Percentiles rank a stretch among this genome's conserved stretches.
These are phyloP conservation scores for Armadillidium nasatum DNA, from an alignment of 1,140 invertebrate species.

Conservation along the genomic window DNA sequence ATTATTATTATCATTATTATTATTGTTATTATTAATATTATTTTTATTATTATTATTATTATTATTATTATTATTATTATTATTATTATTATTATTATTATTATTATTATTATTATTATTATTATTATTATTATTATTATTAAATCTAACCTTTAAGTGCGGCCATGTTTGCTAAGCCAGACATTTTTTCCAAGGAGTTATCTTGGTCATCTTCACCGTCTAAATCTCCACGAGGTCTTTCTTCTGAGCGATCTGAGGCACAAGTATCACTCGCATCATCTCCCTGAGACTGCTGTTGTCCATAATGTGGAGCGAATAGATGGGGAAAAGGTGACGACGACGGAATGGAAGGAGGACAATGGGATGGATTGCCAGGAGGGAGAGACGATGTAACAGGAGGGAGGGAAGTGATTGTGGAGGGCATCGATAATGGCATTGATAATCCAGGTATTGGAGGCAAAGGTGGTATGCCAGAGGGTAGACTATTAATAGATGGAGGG, in stretches of 20 bases:
- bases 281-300: constrained; percentile 31
- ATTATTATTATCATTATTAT: too few relatives aligned
- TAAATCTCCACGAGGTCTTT: constrained; percentile 33
- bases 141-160: constrained; percentile 40
- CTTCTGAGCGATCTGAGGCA: constrained; percentile 42
- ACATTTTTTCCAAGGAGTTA: constrained; percentile 42
- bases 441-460: constrained; percentile 33
- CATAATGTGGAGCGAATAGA: not conserved
- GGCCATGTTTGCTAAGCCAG: constrained; percentile 44
- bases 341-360: constrained; percentile 30
- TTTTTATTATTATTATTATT: too few relatives aligned
- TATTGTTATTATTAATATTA: too few relatives aligned
- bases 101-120: too few relatives aligned
- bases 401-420: constrained; percentile 41
- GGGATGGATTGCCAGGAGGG: constrained; percentile 34
- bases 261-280: constrained; percentile 43
- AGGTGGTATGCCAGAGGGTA: constrained; percentile 31
- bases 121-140: too few relatives aligned
- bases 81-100: too few relatives aligned
- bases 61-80: too few relatives aligned
- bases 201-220: constrained; percentile 41
- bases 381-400: constrained; percentile 38
- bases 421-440: constrained; percentile 36
- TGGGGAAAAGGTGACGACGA: constrained; percentile 28
- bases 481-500: constrained; percentile 35